Conservation (phyloP, 1,140 invertebrate species). For the Cotesia typhae region DNA sequence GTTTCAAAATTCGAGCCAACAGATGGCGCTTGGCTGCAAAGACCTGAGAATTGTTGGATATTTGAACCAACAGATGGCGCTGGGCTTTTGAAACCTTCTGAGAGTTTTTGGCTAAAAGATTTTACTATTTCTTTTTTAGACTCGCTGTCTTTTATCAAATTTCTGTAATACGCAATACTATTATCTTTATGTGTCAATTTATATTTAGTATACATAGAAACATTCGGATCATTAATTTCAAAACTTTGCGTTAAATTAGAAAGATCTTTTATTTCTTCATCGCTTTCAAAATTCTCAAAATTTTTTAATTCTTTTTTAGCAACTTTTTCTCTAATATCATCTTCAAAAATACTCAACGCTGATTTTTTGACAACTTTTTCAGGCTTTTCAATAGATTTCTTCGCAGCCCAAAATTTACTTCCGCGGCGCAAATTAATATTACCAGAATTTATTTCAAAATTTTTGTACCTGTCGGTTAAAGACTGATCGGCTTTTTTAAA, state of each 20-base stretch:
- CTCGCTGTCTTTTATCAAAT: conserved; percentile 30
- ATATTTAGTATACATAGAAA: conserved; percentile 57
- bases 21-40: no score
- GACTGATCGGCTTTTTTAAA: conserved; percentile 41
- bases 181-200: conserved; percentile 50
- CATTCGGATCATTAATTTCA: conserved; percentile 33
- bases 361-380: conserved; percentile 11
- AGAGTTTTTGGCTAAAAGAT: no score
- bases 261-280: background rate
- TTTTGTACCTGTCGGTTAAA: conserved; percentile 2
- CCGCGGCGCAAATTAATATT: background rate
- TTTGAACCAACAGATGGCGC: background rate
- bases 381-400: background rate
- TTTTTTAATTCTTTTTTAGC: no score
- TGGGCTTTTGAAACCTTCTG: no score
- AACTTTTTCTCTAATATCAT: conserved; percentile 32
- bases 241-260: background rate
- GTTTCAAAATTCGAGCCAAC: background rate
- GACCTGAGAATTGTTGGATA: no score
- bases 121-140: no score
- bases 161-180: conserved; percentile 51
- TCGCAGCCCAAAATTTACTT: background rate
- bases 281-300: no score
- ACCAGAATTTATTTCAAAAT: conserved; percentile 1
- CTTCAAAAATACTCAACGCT: conserved; percentile 15